These are phyloP conservation scores for Girardinus metallicus DNA, from an alignment of 2,797 vertebrate species.

Conservation along the genomic window DNA sequence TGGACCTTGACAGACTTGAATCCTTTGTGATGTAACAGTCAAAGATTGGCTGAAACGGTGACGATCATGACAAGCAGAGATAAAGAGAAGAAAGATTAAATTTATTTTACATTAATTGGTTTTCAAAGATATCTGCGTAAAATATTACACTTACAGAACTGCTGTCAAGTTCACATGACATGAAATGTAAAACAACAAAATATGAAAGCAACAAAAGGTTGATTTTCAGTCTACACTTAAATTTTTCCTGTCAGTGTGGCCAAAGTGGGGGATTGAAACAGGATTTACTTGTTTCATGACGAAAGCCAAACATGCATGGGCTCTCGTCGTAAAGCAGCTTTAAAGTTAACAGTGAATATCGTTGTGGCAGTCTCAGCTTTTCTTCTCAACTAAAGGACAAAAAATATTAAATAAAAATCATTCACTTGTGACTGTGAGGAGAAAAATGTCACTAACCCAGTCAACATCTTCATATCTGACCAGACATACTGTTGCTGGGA, in stretches of 20 bases:
- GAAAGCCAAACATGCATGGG: constrained; percentile 15
- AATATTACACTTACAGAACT: neutral
- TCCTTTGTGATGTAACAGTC: neutral
- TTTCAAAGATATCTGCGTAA: neutral
- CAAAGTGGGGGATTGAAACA: neutral
- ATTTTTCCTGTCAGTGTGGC: constrained; percentile 1
- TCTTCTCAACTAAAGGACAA: neutral
- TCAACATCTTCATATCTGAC: constrained; percentile 64
- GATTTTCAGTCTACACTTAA: neutral
- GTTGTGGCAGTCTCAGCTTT: constrained; percentile 15
- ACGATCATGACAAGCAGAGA: neutral
- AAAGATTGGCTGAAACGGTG: neutral
- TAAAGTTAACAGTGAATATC: neutral
- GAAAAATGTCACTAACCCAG: constrained; percentile 10
- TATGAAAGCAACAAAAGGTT: neutral
- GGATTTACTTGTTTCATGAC: neutral
- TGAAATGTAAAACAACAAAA: neutral
- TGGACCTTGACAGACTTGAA: neutral
- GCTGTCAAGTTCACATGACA: neutral
- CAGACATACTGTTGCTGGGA: constrained; percentile 63
- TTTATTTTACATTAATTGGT: neutral
- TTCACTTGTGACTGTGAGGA: neutral
- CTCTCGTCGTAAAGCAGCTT: constrained; percentile 8
- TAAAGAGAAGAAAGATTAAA: neutral
- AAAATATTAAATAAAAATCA: constrained; percentile 10